Base-by-base conservation (phyloP, 2,113 vertebrate genomes). In the Cottus gobio region DNA sequence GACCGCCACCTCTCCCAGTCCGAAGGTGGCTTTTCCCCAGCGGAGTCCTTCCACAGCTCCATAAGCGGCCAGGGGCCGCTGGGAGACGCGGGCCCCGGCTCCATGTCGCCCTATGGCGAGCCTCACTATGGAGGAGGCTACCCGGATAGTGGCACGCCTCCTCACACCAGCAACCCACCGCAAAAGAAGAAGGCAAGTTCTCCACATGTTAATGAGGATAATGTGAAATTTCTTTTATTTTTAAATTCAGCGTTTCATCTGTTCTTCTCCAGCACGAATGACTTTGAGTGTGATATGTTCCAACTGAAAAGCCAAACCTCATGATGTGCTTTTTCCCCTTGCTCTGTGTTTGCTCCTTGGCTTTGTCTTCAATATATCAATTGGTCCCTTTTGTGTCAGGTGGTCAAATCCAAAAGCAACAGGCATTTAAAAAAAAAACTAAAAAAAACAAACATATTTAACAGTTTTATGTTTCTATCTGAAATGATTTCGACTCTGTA, bases 101-200 rank as follows among this genome's bases (percentile, higher is more conserved):
- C 96, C 81, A 91, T 96, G 94, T 97, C 96, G 18, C 97, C 96
- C 13, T 96, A 95, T 18, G 18, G 95, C 0, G 98, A 99, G 79
- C 94, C 95, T 75, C 92, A 96, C 89, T 96, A 96, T 67, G 90
- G 92, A 13, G 87, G 90, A 30, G 79, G 86, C 54, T 94, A 94
- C 86, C 90, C 93, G 16, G 97, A 98, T 79, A 92, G 91, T 68
- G 96, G 96, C 28, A 87, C 95, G 58, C 96, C 95, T 37, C 96
- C 96, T 75, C 94, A 95, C 87, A 96, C 96, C 28, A 96, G 96
- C 94, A 98, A 99, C 88, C 98, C 97, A 0, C 98, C 98, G 2
- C 97, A 98, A 84, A 98, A 96, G 87, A 99, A 98, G 94, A 99
- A 99, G 96, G 98, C 95, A 96, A 97, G 96, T 95, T 66, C 36